phyloP scores from a whole-genome alignment of 2,113 vertebrate species.

The Patagioenas fasciata region DNA sequence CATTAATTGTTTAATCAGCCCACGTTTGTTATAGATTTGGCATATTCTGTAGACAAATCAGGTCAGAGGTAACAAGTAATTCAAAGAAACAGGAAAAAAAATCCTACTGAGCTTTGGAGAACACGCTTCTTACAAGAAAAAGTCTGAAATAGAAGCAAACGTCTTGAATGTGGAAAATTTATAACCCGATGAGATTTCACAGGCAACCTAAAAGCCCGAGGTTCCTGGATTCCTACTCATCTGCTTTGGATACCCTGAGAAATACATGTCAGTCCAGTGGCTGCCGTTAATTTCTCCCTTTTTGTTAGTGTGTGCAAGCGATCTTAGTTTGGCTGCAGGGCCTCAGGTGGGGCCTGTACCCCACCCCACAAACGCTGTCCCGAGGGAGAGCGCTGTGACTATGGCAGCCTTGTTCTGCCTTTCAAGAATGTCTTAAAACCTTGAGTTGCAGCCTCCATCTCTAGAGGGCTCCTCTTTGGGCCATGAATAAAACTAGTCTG shows the following conservation, averaged over 20 bases:
- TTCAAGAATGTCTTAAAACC: background rate
- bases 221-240: background rate
- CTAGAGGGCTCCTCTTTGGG: background rate
- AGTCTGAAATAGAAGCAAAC: background rate
- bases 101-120: background rate
- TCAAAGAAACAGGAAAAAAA: conserved; percentile 3
- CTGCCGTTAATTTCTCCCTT: background rate
- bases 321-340: background rate
- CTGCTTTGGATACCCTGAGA: background rate
- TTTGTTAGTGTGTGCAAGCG: fast-evolving
- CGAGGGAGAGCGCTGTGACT: background rate
- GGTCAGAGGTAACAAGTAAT: conserved; percentile 45
- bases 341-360: background rate
- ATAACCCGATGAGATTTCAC: background rate
- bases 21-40: background rate
- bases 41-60: conserved; percentile 38
- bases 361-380: background rate
- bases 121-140: background rate
- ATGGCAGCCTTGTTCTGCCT: background rate
- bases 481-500: background rate
- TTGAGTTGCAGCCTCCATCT: background rate
- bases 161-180: background rate
- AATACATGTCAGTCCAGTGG: background rate
- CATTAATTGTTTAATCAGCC: conserved; percentile 60
- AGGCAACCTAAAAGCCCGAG: background rate